Percentiles rank a stretch among this genome's conserved stretches.
Conservation (phyloP, 2,888 invertebrate genomes). For the Lutraria lutraria region DNA sequence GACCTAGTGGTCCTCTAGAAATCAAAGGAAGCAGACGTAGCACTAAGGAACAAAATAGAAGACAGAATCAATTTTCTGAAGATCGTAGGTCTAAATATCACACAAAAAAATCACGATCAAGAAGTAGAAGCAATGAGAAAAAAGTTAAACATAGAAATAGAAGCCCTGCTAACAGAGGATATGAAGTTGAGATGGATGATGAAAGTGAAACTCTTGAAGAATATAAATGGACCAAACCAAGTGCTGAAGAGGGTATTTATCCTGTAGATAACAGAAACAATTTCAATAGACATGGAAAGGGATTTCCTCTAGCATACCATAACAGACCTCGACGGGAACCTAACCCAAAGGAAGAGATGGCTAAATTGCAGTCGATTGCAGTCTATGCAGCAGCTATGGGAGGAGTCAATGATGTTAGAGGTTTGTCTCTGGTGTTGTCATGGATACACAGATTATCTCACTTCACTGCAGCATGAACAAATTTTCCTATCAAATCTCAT, state of each 20-base stretch:
- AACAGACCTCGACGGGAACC: conserved; percentile 22
- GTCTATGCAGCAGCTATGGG: conserved; percentile 70
- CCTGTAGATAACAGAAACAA: conserved; percentile 34
- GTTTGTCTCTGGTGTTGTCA: conserved; percentile 63
- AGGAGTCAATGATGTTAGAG: conserved; percentile 65
- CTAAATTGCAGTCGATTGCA: conserved; percentile 64
- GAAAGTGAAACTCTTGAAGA: conserved; percentile 54
- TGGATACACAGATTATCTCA: conserved; percentile 43
- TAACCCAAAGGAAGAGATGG: conserved; percentile 59
- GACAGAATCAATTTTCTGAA: conserved; percentile 28
- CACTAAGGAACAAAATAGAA: not conserved
- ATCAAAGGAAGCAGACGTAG: conserved; percentile 49
- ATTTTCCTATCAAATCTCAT: not conserved
- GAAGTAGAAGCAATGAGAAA: conserved; percentile 46
- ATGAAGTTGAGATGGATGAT: conserved; percentile 36
- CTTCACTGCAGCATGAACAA: conserved; percentile 44
- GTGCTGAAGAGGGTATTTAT: conserved; percentile 42
- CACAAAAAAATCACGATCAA: conserved; percentile 35
- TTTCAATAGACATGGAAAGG: conserved; percentile 30
- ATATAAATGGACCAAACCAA: conserved; percentile 54
- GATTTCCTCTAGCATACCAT: conserved; percentile 45
- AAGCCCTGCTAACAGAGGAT: conserved; percentile 46
- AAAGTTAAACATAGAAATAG: conserved; percentile 38
- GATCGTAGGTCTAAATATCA: conserved; percentile 32
- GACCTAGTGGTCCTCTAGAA: conserved; percentile 51